Percentiles rank a stretch among this genome's conserved stretches.
Conservation (phyloP, 1,140 invertebrate genomes). For the Magallana angulata region DNA sequence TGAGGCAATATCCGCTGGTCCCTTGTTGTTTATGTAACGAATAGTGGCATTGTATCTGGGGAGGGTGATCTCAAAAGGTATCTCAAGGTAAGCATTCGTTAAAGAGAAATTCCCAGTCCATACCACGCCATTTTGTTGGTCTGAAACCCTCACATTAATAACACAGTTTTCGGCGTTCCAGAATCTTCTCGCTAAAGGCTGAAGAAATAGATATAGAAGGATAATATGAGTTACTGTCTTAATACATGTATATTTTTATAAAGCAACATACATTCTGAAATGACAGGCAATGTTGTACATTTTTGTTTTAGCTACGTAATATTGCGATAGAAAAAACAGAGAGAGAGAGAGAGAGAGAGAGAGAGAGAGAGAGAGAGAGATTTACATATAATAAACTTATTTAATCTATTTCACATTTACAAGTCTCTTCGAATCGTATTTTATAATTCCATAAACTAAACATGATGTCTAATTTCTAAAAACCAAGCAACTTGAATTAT, state of each 20-base stretch:
- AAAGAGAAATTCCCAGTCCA: not conserved
- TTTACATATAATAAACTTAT: too few relatives aligned
- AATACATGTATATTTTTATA: not conserved
- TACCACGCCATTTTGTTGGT: not conserved
- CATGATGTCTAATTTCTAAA: too few relatives aligned
- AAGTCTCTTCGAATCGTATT: too few relatives aligned
- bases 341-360: too few relatives aligned
- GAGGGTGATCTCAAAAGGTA: not conserved
- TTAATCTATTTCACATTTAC: too few relatives aligned
- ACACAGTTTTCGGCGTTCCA: not conserved
- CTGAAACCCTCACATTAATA: not conserved
- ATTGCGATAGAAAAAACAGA: too few relatives aligned
- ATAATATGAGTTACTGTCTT: not conserved
- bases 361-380: too few relatives aligned
- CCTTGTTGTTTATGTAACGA: not conserved
- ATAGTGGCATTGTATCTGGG: not conserved
- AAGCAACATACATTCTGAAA: not conserved
- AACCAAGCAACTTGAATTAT: too few relatives aligned
- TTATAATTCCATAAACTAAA: too few relatives aligned
- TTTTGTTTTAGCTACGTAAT: too few relatives aligned
- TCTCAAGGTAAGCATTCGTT: not conserved
- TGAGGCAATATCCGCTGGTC: not conserved
- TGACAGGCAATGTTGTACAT: not conserved
- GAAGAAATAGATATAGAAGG: not conserved
- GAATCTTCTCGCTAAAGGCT: not conserved